phyloP scores from a whole-genome alignment of 2,113 vertebrate genomes.

The Bubo blakistoni region DNA sequence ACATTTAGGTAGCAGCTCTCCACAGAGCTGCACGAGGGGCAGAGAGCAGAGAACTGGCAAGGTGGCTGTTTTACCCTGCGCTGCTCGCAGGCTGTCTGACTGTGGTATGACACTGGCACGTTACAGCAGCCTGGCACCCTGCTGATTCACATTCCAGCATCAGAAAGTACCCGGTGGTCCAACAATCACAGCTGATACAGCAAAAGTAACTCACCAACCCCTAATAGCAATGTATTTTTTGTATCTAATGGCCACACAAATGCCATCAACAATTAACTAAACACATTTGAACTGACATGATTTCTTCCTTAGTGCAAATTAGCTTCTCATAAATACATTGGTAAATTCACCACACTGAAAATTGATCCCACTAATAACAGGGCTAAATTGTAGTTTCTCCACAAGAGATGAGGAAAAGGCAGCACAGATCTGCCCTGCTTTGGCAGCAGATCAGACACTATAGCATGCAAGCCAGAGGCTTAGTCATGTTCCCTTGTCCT shows the following conservation, averaged over 20 bases:
- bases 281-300: not conserved
- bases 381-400: not conserved
- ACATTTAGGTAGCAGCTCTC: not conserved
- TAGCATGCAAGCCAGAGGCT: not conserved
- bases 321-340: not conserved
- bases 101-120: rapidly evolving
- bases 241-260: not conserved
- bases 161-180: not conserved
- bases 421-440: not conserved
- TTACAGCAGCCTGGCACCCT: not conserved
- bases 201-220: not conserved
- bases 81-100: not conserved
- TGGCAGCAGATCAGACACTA: not conserved
- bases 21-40: not conserved
- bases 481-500: not conserved
- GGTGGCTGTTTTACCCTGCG: not conserved
- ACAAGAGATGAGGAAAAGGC: not conserved
- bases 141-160: not conserved
- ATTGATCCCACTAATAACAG: not conserved
- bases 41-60: not conserved
- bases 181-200: not conserved
- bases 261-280: not conserved
- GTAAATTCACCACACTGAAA: not conserved
- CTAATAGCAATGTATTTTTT: not conserved
- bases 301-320: not conserved